Evolutionary conservation across 2,888 invertebrate genomes (phyloP), one percentile per base, ranked within the genome.

Genomic region (Sesia apiformis): DNA sequence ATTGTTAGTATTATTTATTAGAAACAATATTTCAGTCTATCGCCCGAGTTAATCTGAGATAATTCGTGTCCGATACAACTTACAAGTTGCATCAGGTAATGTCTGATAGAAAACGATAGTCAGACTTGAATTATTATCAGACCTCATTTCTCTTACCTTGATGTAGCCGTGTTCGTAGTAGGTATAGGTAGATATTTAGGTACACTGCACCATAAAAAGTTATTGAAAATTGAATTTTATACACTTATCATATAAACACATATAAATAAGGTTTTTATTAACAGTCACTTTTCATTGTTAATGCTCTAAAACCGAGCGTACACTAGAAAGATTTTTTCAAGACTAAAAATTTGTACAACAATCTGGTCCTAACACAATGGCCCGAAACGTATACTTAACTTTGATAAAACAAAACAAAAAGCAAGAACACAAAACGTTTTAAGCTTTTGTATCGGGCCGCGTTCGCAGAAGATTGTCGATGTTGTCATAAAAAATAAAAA

Each of bases 321-420:
- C 84, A 70, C 79, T 75, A 70, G 80, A 78, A 80, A 60, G 86
- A 81, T 84, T 84, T 87, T 87, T 87, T 84, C 79, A 59, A 78
- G 83, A 89, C 88, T 89, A 85, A 88, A 56, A 81, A 76, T 78
- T 76, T 71, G 66, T 63, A 70, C 76, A 81, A 76, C 80, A 74
- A 68, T 61, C 72, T 68, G 62, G 63, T 69, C 75, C 78, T 76
- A 76, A 85, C 80, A 87, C 86, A 89, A 88, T 87, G 78, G 84
- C 75, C 70, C 67, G 73, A 76, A 83, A 83, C 88, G 78, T 86
- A 86, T 88, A 88, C 84, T 88, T 89, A 86, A 79, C 70, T 81
- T 72, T 69, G 75, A 82, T 84, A 81, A 85, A 86, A 86, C 74
- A 84, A 81, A 84, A 84, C 81, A 81, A 84, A 84, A 76, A 70